Evolutionary conservation across 2,113 vertebrate species (phyloP).

Genomic region (Chauna torquata): DNA sequence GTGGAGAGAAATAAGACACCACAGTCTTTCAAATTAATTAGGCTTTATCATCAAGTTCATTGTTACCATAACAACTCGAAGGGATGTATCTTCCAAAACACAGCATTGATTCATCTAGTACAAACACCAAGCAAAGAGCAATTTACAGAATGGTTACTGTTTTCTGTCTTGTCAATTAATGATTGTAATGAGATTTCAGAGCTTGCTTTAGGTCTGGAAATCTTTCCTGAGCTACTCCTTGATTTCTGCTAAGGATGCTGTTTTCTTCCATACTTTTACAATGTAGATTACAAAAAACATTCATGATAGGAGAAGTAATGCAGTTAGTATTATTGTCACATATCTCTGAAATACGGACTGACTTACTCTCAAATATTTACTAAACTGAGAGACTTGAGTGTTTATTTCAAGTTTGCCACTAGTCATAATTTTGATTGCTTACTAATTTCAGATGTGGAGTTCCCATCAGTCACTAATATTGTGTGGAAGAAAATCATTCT

Average conservation of each 20-base stretch:
- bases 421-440: neutral
- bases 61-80: slow-evolving; percentile 68
- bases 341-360: neutral
- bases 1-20: neutral
- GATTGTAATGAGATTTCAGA: slow-evolving; percentile 17
- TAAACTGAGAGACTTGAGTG: neutral
- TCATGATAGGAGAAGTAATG: neutral
- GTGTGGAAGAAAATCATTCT: neutral
- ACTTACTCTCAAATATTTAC: neutral
- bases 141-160: slow-evolving; percentile 1
- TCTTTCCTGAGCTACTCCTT: neutral
- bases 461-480: neutral
- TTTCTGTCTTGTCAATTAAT: slow-evolving; percentile 5
- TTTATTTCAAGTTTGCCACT: neutral
- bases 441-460: neutral
- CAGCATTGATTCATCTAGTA: slow-evolving; percentile 7
- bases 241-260: neutral
- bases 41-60: neutral
- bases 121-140: neutral
- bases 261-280: neutral
- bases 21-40: slow-evolving; percentile 41
- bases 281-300: neutral
- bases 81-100: slow-evolving; percentile 33
- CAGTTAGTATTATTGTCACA: neutral
- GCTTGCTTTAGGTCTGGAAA: neutral